These are phyloP conservation scores for Ganaspis brasiliensis DNA, from an alignment of 2,888 invertebrate genomes.

Conservation along the genomic window DNA sequence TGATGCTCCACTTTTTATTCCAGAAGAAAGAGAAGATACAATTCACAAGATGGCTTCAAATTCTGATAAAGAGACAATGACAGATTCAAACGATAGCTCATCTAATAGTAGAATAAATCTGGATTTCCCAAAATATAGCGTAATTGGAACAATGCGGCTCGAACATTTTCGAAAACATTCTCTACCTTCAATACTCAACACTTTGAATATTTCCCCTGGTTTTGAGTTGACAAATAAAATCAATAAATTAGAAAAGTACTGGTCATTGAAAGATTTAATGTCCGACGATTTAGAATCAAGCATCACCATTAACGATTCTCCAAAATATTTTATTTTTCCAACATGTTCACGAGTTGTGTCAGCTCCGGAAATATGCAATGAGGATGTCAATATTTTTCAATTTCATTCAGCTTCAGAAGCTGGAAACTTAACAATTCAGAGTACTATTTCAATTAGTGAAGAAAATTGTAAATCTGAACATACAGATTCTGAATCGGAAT, in stretches of 20 bases:
- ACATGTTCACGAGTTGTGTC: slow-evolving; percentile 70
- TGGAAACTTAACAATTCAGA: slow-evolving; percentile 63
- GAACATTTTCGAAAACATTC: slow-evolving; percentile 71
- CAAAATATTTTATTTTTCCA: slow-evolving; percentile 70
- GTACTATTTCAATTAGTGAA: slow-evolving; percentile 66
- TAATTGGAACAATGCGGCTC: slow-evolving; percentile 64
- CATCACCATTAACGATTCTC: slow-evolving; percentile 54
- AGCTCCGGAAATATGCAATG: slow-evolving; percentile 70
- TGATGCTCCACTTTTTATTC: slow-evolving; percentile 71
- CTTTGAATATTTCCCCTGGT: slow-evolving; percentile 63
- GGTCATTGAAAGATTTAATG: slow-evolving; percentile 73
- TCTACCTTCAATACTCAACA: slow-evolving; percentile 68
- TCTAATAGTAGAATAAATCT: slow-evolving; percentile 53
- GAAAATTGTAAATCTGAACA: slow-evolving; percentile 55
- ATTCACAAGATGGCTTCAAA: slow-evolving; percentile 49
- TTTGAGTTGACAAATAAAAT: slow-evolving; percentile 61
- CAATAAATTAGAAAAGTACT: slow-evolving; percentile 74
- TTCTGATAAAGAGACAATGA: slow-evolving; percentile 60
- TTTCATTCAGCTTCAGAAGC: slow-evolving; percentile 57
- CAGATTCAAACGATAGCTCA: slow-evolving; percentile 62
- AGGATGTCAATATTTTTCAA: slow-evolving; percentile 62
- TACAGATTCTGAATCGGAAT: slow-evolving; percentile 35
- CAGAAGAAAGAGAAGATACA: slow-evolving; percentile 59
- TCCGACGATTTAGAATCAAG: slow-evolving; percentile 63
- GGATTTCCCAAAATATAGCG: slow-evolving; percentile 56